Evolutionary conservation across 1,140 invertebrate genomes (phyloP), one percentile per base, ranked within the genome.

Genomic region (Thaumetopoea pityocampa): DNA sequence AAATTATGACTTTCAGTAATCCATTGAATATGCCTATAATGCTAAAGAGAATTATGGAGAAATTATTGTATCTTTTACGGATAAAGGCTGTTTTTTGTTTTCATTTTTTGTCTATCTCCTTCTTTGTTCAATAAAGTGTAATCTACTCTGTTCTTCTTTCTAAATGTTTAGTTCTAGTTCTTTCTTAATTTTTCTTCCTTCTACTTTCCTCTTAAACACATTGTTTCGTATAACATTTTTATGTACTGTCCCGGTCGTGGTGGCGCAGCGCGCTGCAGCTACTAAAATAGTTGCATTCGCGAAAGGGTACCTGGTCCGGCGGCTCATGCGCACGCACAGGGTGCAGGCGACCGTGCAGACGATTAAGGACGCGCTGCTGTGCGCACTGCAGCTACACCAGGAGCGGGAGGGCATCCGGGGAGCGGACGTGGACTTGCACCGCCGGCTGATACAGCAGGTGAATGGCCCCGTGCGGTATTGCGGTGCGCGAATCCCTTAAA

Each of bases 271-370:
- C 8, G 70, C 67, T 26, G 92, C 92, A n/a, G 90, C 89, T 17
- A 89, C 86, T 18, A 82, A 85, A 29, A 90, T 96, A 37, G 90
- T 90, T 47, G 93, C 94, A 11, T 87, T 88, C 59, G 90, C 88
- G n/a, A 91, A 89, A 65, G 95, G 95, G 1, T 96, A 90, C 72
- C 82, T 96, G 35, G 90, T 91, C 16, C 88, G 95, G 23, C 88
- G 94, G 45, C 82, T 96, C 20, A 89, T 96, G 73, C 87, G 83
- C 34, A 95, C 94, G 1, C 92, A 94, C 63, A 91, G 92, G 56
- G 91, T 96, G 2, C 91, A 94, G 68, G 85, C 86, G 19, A 87
- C 95, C 7, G 92, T 96, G 46, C 91, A 93, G 81, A 94, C 92
- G 10, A 94, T 96, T 49, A 87, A 87, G 52, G 93, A 94, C 67